Evolutionary conservation across 2,888 invertebrate species (phyloP).

Genomic region (Dolichopus griseipennis): DNA sequence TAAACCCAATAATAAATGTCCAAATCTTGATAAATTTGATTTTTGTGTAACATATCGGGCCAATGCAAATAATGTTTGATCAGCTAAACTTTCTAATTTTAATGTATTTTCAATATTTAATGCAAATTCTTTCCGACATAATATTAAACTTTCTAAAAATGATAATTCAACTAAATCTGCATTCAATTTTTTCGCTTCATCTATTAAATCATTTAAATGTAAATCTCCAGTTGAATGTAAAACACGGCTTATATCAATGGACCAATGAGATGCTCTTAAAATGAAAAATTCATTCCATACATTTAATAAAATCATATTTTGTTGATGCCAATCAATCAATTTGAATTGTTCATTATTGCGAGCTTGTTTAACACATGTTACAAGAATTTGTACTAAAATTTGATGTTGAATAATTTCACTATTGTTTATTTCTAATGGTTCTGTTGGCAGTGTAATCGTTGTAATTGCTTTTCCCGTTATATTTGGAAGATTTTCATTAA

Average conservation of each 20-base stretch:
- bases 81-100: constrained; percentile 35
- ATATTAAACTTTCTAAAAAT: constrained; percentile 45
- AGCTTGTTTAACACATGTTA: constrained; percentile 50
- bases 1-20: constrained; percentile 36
- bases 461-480: neutral
- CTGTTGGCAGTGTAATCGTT: neutral
- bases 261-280: constrained; percentile 51
- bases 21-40: constrained; percentile 39
- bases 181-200: constrained; percentile 39
- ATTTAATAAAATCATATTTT: constrained; percentile 49
- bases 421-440: neutral
- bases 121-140: constrained; percentile 44
- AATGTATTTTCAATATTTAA: constrained; percentile 30
- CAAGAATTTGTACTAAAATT: constrained; percentile 51
- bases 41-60: constrained; percentile 39
- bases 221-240: constrained; percentile 37
- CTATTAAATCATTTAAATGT: constrained; percentile 37
- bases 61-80: constrained; percentile 35
- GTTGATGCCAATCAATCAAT: constrained; percentile 44
- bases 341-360: constrained; percentile 50
- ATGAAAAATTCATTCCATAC: constrained; percentile 54
- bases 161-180: constrained; percentile 46
- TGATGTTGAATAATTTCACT: constrained; percentile 43
- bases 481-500: neutral
- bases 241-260: constrained; percentile 42